Conservation (phyloP, 2,113 vertebrate genomes). For the Montifringilla adamsi region DNA sequence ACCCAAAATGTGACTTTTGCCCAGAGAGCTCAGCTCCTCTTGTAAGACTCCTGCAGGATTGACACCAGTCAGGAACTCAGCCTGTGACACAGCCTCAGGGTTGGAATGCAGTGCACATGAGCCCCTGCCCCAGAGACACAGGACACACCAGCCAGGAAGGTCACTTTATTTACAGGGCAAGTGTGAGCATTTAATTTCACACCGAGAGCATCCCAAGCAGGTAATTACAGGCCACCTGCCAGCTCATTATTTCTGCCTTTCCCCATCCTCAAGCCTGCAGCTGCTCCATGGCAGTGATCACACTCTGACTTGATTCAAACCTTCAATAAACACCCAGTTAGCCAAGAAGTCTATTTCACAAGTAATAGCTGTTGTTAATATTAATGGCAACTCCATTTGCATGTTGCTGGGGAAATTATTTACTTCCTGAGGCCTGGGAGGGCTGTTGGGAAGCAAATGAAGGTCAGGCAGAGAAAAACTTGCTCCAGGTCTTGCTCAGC, state of each 20-base stretch:
- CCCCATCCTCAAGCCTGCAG: neutral
- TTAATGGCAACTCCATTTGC: neutral
- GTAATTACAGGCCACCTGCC: neutral
- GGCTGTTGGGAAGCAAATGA: neutral
- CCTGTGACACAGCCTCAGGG: neutral
- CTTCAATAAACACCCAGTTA: neutral
- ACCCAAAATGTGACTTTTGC: neutral
- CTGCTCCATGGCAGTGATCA: neutral
- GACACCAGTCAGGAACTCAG: neutral
- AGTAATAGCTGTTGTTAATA: neutral
- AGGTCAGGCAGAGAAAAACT: neutral
- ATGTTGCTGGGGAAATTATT: neutral
- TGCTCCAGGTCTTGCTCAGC: neutral
- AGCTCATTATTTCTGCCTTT: neutral
- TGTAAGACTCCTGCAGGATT: neutral
- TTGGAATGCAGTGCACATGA: neutral
- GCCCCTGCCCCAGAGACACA: neutral
- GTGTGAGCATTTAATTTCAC: neutral
- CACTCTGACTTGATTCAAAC: neutral
- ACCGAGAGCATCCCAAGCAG: neutral
- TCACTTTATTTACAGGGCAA: neutral
- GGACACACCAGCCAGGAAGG: neutral
- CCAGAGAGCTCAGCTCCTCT: neutral
- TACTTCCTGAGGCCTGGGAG: neutral
- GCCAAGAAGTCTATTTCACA: neutral